A percentile compares a stretch with the other conserved stretches of the same genome.
Evolutionary conservation across 2,888 invertebrate species (phyloP).

Genomic region (Apamea epomidion): DNA sequence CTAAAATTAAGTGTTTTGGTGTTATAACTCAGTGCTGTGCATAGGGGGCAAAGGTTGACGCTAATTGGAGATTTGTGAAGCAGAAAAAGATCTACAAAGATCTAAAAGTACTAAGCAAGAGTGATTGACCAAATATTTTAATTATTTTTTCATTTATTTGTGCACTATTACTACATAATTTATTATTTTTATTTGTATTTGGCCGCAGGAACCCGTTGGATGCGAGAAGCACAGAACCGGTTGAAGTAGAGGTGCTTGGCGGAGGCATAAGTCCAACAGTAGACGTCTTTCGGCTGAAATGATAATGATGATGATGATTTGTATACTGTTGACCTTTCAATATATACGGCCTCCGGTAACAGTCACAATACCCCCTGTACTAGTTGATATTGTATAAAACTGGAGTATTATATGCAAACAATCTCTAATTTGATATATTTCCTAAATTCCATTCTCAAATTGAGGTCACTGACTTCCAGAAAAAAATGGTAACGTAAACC

Average conservation of each 20-base stretch:
- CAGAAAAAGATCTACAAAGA: no score
- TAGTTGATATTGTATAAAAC: background rate
- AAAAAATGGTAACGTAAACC: background rate
- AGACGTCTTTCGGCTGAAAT: no score
- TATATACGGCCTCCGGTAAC: background rate
- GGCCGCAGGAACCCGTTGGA: no score
- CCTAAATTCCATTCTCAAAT: background rate
- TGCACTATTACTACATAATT: background rate
- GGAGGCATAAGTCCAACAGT: no score
- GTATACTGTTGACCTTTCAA: background rate
- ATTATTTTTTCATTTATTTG: background rate
- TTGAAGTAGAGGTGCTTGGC: no score
- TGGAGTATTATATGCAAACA: background rate
- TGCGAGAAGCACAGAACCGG: no score
- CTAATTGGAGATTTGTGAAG: constrained; percentile 21
- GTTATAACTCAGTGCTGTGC: constrained; percentile 41
- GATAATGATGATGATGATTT: no score
- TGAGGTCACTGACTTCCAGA: no score
- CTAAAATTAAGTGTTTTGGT: constrained; percentile 61
- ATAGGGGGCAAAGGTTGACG: constrained; percentile 31
- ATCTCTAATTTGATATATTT: background rate
- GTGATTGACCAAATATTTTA: background rate
- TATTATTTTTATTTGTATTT: no score
- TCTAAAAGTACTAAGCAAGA: no score
- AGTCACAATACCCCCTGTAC: background rate